Percentiles rank a stretch among this genome's conserved stretches.
phyloP scores from a whole-genome alignment of 2,113 vertebrate species.

The Cryptomyrus ogoouensis region DNA sequence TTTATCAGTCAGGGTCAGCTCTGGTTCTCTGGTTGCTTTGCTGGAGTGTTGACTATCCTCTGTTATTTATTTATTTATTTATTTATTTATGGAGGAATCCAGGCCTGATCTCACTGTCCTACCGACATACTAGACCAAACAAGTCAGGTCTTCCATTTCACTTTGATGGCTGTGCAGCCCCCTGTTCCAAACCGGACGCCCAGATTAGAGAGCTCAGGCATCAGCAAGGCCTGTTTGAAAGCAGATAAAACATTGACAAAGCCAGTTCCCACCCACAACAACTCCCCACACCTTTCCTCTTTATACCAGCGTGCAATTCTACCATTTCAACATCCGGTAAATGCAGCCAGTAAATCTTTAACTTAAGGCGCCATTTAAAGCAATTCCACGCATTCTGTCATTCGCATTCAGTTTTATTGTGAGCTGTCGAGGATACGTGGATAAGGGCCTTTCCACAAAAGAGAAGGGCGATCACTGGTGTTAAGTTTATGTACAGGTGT shows the following conservation, averaged over 20 bases:
- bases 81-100: not conserved
- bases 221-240: conserved; percentile 34
- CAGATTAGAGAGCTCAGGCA: conserved; percentile 33
- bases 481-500: not conserved
- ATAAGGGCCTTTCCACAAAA: not conserved
- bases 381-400: not conserved
- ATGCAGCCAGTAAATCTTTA: not conserved
- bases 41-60: not conserved
- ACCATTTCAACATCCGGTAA: not conserved
- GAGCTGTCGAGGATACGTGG: not conserved
- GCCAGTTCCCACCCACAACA: not conserved
- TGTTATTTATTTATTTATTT: not conserved
- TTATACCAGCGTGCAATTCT: not conserved
- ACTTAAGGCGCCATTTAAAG: not conserved
- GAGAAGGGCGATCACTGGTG: not conserved
- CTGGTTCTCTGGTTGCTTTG: not conserved
- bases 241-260: conserved; percentile 26
- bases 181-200: conserved; percentile 25
- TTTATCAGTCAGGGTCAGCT: not conserved
- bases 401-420: not conserved
- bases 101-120: conserved; percentile 5
- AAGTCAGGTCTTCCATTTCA: conserved; percentile 9
- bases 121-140: conserved; percentile 33
- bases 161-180: conserved; percentile 26
- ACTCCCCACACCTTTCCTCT: not conserved